Evolutionary conservation across 2,797 vertebrate species (phyloP), one percentile per base, ranked within the genome.

Genomic region (Alcedo atthis): DNA sequence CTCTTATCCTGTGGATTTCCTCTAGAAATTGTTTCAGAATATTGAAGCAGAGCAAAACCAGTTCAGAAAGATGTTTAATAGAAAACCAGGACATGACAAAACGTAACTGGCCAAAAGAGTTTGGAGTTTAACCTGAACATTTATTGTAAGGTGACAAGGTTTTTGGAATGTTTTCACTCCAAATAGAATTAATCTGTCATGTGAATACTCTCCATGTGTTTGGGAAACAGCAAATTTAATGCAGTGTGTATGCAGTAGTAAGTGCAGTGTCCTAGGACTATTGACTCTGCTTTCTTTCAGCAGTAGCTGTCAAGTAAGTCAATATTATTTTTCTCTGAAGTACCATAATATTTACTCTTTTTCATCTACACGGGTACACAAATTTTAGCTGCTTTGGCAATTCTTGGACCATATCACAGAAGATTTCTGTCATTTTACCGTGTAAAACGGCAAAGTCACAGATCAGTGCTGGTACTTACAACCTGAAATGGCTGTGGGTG

Each of bases 281-380:
- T 63, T 89, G 83, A 62, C 43, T 73, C 40, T 69, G 46, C 51
- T 88, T 87, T 85, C 20, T 93, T 89, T 87, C 69, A 91, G 53
- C 30, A 37, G 28, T 67, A 73, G 43, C 28, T 74, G 10, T 32
- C 25, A 61, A 57, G 12, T 30, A 58, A 81, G 9, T 51, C 22
- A 12, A 12, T 54, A n/a, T 14, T 26, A 40, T 57, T 86, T n/a
- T 70, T 15, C 30, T 32, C 22, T 68, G 22, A 76, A 55, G 20
- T 71, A 61, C 45, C 0, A 1, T 42, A 30, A 35, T 33, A 24
- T 26, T 51, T 51, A 45, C n/a, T 49, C 63, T 49, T 69, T 71
- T 79, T 70, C 20, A 55, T 46, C 63, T 58, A 37, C 48, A 81
- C 57, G 49, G 19, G 8, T 14, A 40, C 11, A 19, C 57, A 30